phyloP scores from a whole-genome alignment of 2,888 invertebrate genomes.

The Gasteruption jaculator region DNA sequence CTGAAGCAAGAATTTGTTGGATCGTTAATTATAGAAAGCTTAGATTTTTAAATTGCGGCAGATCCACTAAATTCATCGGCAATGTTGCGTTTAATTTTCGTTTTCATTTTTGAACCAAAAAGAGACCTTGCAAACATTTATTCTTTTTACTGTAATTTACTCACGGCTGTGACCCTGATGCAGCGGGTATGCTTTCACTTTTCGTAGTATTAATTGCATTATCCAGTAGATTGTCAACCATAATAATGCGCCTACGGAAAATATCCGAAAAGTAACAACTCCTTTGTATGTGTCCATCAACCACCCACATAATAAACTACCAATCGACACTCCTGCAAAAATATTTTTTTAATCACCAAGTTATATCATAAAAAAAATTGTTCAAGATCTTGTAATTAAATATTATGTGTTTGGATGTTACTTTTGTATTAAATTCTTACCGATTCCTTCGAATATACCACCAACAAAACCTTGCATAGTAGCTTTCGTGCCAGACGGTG shows the following conservation, averaged over 20 bases:
- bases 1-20: too few species aligned
- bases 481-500: slow-evolving; percentile 80
- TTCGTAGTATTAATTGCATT: slow-evolving; percentile 38
- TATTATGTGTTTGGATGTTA: background rate
- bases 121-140: slow-evolving; percentile 9
- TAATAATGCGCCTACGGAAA: slow-evolving; percentile 66
- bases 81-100: too few species aligned
- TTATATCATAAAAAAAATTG: background rate
- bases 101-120: slow-evolving; percentile 7
- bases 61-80: too few species aligned
- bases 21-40: too few species aligned
- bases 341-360: background rate
- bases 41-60: too few species aligned
- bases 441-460: slow-evolving; percentile 82
- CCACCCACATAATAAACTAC: slow-evolving; percentile 74
- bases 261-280: slow-evolving; percentile 65
- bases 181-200: slow-evolving; percentile 39
- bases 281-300: slow-evolving; percentile 65
- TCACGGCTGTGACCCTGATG: slow-evolving; percentile 47
- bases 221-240: slow-evolving; percentile 45
- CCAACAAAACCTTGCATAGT: slow-evolving; percentile 84
- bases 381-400: slow-evolving; percentile 13
- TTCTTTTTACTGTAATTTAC: slow-evolving; percentile 31
- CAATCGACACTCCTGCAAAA: slow-evolving; percentile 64
- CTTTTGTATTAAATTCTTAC: slow-evolving; percentile 37